These are phyloP conservation scores for Drosophila robusta DNA, from an alignment of 2,888 invertebrate genomes.

Conservation along the genomic window DNA sequence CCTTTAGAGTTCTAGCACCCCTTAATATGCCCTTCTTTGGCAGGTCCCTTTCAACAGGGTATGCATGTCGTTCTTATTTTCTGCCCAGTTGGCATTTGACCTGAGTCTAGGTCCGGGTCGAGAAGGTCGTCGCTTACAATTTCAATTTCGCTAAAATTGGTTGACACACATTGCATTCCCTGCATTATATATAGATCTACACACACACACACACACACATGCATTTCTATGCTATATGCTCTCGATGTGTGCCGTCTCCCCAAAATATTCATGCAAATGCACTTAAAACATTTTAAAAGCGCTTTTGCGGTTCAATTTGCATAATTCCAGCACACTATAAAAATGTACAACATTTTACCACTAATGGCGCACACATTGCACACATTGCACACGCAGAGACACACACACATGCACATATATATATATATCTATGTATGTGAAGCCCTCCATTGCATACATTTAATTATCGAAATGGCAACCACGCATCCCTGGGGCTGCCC, in stretches of 20 bases:
- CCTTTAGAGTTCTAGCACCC: too few relatives aligned
- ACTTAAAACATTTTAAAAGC: constrained; percentile 81
- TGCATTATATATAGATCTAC: constrained; percentile 20
- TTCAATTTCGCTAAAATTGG: constrained; percentile 77
- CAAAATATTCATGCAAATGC: constrained; percentile 81
- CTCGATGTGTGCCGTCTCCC: constrained; percentile 40
- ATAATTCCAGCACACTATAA: constrained; percentile 80
- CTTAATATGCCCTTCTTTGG: neutral
- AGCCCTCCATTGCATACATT: constrained; percentile 59
- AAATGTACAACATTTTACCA: constrained; percentile 81
- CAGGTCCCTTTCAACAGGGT: neutral
- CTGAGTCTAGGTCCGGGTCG: constrained; percentile 30
- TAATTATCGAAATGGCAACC: constrained; percentile 79
- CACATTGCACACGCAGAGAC: constrained; percentile 17
- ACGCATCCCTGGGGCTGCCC: constrained; percentile 3
- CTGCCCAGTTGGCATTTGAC: constrained; percentile 40
- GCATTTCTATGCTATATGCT: constrained; percentile 3
- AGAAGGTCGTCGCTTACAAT: constrained; percentile 70
- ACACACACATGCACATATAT: constrained; percentile 11
- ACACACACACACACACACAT: constrained; percentile 8
- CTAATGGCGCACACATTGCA: constrained; percentile 68
- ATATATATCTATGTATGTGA: neutral
- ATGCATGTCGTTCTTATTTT: constrained; percentile 13
- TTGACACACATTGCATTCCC: constrained; percentile 73
- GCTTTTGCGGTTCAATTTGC: constrained; percentile 81